Base-by-base conservation (phyloP, 2,113 vertebrate species). In the Pluvianellus socialis region DNA sequence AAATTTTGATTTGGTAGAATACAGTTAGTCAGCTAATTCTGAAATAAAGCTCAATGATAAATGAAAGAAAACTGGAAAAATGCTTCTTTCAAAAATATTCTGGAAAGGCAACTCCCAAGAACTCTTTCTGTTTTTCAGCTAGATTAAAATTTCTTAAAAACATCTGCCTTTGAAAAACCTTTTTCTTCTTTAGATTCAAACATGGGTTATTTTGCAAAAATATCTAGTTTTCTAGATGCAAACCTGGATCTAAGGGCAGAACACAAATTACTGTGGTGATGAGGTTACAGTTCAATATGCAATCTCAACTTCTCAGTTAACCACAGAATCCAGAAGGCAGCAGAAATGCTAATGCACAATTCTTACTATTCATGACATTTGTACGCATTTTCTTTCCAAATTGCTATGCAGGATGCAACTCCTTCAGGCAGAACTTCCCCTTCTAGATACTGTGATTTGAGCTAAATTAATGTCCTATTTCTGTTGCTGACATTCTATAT, bases 381-480 rank as follows among this genome's bases (percentile, higher is more conserved):
- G 4, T 20, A 65, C 52, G 70, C 38, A 28, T 73, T 75, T 79
- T 75, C 32, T 71, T 79, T 92, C 42, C 21, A 83, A 86, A 65
- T 38, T 62, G 7, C 22, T 82, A 8, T 35, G 47, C 19, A 62
- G 11, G 19, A 63, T 66, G 6, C 9, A 45, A 40, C 49, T 63
- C 22, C 56, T 95, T 79, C 45, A 72, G 19, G 7, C 6, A 79
- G 32, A 50, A 50, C 14, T 49, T 82, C 13, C 5, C 16, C 12
- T 68, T 68, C 40, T 42, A 63, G 52, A 17, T 72, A 59, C 67
- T 67, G 82, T 86, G 32, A 40, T 75, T 67, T 72, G n/a, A 79
- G 47, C 21, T 85, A 94, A 81, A 96, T 91, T 96, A 95, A 97
- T 94, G 44, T 27, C 44, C 83, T 94, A 72, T 71, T 97, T 97